phyloP scores from a whole-genome alignment of 2,797 vertebrate genomes.

The Rhodeus uyekii region DNA sequence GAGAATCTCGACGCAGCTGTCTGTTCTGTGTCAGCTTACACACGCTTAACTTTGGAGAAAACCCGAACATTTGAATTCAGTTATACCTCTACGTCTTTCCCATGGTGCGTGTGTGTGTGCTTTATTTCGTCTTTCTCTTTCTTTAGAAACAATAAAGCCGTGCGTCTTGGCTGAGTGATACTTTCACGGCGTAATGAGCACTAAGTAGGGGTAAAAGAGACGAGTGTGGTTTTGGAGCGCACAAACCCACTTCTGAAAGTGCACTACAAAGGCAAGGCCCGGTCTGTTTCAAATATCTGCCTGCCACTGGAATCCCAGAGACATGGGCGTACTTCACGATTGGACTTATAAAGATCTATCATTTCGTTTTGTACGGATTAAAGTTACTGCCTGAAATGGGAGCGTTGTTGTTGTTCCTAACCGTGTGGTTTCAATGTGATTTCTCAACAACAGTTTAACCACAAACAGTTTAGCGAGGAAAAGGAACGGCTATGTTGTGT shows the following conservation, averaged over 20 bases:
- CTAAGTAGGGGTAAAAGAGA: constrained; percentile 58
- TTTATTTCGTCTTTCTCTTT: constrained; percentile 22
- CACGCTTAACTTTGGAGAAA: constrained; percentile 32
- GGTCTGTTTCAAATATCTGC: constrained; percentile 60
- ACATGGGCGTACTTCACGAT: constrained; percentile 50
- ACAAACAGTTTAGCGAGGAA: constrained; percentile 23
- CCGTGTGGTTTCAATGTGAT: constrained; percentile 38
- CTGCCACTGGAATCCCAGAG: constrained; percentile 48
- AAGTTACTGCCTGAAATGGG: constrained; percentile 11
- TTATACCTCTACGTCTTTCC: constrained; percentile 41
- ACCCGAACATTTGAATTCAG: constrained; percentile 33
- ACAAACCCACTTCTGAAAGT: constrained; percentile 51
- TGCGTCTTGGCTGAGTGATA: constrained; percentile 44
- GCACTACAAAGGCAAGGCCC: constrained; percentile 52
- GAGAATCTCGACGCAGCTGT: constrained; percentile 28
- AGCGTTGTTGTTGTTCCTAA: constrained; percentile 20
- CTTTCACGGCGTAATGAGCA: constrained; percentile 57
- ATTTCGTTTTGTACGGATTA: constrained; percentile 39
- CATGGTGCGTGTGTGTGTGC: constrained; percentile 17
- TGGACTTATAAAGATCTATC: constrained; percentile 38
- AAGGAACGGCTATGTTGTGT: neutral
- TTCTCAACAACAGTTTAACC: constrained; percentile 20
- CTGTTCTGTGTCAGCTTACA: constrained; percentile 28
- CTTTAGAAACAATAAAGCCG: constrained; percentile 54
- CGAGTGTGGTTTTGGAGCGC: constrained; percentile 56